Evolutionary conservation across 35 echinoderm and acorn worm genomes (phyloP).

Genomic region (Ophioderma brevispina): DNA sequence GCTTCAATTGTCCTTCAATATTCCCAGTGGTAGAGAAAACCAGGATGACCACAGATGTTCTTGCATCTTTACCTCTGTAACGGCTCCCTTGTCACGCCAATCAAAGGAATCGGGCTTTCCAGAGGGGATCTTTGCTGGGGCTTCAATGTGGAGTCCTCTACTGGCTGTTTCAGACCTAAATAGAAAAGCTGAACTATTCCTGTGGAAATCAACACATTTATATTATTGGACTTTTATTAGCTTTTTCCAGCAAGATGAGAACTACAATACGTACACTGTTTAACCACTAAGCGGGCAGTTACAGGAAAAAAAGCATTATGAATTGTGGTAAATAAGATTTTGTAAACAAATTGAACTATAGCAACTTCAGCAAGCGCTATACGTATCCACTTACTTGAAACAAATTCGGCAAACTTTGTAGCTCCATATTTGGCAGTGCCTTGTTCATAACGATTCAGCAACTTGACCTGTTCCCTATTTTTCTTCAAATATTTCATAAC

Average conservation of each 20-base stretch:
- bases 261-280: no score
- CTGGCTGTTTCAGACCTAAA: constrained; percentile 40
- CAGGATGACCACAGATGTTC: constrained; percentile 80
- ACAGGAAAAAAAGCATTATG: no score
- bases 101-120: constrained; percentile 61
- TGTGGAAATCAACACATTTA: constrained; percentile 50
- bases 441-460: constrained; percentile 74
- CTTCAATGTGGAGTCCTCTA: constrained; percentile 40
- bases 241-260: no score
- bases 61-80: constrained; percentile 87
- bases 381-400: constrained; percentile 65
- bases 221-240: no score
- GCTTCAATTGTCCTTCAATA: constrained; percentile 94
- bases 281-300: no score
- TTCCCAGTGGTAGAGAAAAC: constrained; percentile 95
- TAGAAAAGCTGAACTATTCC: constrained; percentile 75
- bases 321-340: no score
- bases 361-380: no score
- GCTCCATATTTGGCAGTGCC: constrained; percentile 81
- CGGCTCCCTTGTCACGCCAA: constrained; percentile 76
- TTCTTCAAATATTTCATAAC: constrained; percentile 60
- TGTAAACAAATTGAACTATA: no score
- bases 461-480: constrained; percentile 71
- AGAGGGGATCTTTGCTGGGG: constrained; percentile 49
- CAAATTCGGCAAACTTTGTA: constrained; percentile 82